phyloP scores from a whole-genome alignment of 2,888 invertebrate genomes.

The Agrochola litura region DNA sequence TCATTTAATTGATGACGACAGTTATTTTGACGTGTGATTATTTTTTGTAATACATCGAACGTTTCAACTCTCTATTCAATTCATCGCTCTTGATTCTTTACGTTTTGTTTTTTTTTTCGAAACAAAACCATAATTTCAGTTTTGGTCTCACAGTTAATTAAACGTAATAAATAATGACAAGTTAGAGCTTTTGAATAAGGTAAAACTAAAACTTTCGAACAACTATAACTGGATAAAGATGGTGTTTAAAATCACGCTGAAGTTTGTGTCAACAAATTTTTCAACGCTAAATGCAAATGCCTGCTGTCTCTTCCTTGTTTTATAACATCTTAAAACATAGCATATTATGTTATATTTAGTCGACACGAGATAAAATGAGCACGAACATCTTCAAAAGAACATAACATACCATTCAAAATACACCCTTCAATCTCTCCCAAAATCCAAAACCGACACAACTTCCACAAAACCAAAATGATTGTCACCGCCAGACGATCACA shows the following conservation, averaged over 20 bases:
- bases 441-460: slow-evolving; percentile 11
- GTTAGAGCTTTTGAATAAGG: not conserved
- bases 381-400: not conserved
- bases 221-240: slow-evolving; percentile 2
- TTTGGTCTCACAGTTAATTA: slow-evolving; percentile 2
- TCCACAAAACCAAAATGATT: slow-evolving; percentile 45
- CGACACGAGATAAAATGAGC: not conserved
- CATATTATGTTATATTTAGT: not conserved
- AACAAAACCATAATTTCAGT: not conserved
- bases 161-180: not conserved
- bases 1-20: slow-evolving; percentile 33
- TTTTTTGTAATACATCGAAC: slow-evolving; percentile 25
- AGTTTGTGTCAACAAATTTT: not conserved
- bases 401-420: not conserved
- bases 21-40: slow-evolving; percentile 33
- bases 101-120: not conserved
- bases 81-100: not conserved
- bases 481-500: slow-evolving; percentile 59
- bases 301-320: no score
- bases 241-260: not conserved
- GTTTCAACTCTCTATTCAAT: slow-evolving; percentile 9
- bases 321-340: not conserved
- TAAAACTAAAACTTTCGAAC: not conserved
- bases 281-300: not conserved
- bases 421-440: not conserved